Evolutionary conservation across 2,888 invertebrate species (phyloP).

Genomic region (Macroteleia sp.): DNA sequence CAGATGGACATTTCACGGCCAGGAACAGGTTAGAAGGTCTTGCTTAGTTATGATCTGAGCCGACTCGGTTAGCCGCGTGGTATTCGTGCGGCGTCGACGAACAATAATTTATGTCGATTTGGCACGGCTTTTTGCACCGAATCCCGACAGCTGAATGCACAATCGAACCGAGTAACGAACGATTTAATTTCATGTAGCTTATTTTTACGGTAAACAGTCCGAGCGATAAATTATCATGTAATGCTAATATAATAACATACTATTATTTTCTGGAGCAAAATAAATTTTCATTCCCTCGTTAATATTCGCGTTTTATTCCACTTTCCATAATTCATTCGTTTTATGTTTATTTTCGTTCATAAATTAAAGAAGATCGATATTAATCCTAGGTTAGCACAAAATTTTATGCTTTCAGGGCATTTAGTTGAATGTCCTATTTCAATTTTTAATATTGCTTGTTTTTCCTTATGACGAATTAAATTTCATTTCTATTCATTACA

Average conservation of each 20-base stretch:
- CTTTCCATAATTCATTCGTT: slow-evolving; percentile 43
- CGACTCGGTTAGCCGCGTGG: slow-evolving; percentile 3
- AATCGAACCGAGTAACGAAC: slow-evolving; percentile 26
- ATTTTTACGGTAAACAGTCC: slow-evolving; percentile 37
- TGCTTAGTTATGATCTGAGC: slow-evolving; percentile 49
- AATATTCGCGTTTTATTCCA: slow-evolving; percentile 39
- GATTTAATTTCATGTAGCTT: slow-evolving; percentile 38
- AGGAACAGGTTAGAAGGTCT: slow-evolving; percentile 50
- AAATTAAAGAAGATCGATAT: slow-evolving; percentile 43
- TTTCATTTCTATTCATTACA: no score
- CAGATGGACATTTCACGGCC: slow-evolving; percentile 42
- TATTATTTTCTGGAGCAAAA: slow-evolving; percentile 33
- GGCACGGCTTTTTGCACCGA: slow-evolving; percentile 43
- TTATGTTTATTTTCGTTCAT: slow-evolving; percentile 49
- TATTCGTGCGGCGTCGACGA: slow-evolving; percentile 22
- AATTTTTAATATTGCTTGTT: no score
- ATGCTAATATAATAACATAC: slow-evolving; percentile 31
- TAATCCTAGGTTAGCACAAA: slow-evolving; percentile 8
- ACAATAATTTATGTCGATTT: slow-evolving; percentile 56
- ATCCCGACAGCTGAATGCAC: slow-evolving; percentile 47
- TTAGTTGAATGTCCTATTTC: no score
- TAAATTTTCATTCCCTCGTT: slow-evolving; percentile 48
- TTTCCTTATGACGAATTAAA: no score
- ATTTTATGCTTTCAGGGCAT: no score
- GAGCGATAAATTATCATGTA: slow-evolving; percentile 25